Conservation (phyloP, 2,113 vertebrate genomes). For the Rousettus leschenaultii region DNA sequence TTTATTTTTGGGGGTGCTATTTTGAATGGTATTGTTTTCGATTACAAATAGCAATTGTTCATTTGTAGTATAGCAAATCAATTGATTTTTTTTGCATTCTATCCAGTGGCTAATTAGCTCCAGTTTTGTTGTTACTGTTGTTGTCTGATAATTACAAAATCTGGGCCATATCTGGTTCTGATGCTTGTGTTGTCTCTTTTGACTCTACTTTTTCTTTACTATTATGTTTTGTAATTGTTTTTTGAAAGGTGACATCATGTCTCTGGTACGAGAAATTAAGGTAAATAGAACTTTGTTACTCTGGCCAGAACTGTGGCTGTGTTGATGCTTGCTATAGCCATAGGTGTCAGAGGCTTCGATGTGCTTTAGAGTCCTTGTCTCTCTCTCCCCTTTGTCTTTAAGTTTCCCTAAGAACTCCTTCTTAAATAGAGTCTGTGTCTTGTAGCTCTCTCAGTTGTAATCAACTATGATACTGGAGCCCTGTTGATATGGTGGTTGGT, state of each 20-base stretch:
- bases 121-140: not conserved
- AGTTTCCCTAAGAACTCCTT: not conserved
- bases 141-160: not conserved
- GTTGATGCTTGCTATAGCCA: not conserved
- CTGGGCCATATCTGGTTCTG: not conserved
- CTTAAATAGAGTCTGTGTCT: not conserved
- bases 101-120: not conserved
- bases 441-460: not conserved
- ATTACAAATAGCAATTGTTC: not conserved
- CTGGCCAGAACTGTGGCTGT: not conserved
- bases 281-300: not conserved
- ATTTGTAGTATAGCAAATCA: not conserved
- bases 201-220: not conserved
- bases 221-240: not conserved
- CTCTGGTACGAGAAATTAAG: not conserved
- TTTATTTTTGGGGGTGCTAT: not conserved
- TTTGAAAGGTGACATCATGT: not conserved
- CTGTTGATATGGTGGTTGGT: not conserved
- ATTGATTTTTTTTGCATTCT: not conserved
- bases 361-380: not conserved
- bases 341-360: not conserved
- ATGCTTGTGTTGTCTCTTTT: not conserved
- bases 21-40: not conserved
- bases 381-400: not conserved
- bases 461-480: not conserved